Evolutionary conservation across 2,113 vertebrate genomes (phyloP), one percentile per base, ranked within the genome.

Genomic region (Corydoras maculifer): DNA sequence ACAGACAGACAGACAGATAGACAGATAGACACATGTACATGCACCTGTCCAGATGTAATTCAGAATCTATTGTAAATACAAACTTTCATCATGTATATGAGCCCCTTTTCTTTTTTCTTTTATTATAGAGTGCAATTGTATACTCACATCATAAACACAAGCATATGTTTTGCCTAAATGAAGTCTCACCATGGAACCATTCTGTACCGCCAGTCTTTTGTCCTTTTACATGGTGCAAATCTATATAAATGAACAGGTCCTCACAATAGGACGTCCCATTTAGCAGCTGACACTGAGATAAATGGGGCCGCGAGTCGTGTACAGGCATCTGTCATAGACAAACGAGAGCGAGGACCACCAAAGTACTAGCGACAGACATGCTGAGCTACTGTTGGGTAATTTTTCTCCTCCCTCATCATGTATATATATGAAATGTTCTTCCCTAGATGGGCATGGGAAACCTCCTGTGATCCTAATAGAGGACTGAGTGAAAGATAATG

Each of bases 261-360:
- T 78, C 80, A 62, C 81, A 69, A 68, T 72, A 32, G 59, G 74
- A 82, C 78, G 72, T 53, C 68, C 77, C 70, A 68, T 73, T 84
- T 79, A 74, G 77, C 69, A 62, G 8, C 65, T 84, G 85, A 89
- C 86, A 84, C 0, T 13, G 67, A 86, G 87, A 88, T 85, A 80
- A 81, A 88, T 87, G 82, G 71, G 53, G 59, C 72, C 4, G 68
- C 66, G 55, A 79, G 69, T 65, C 13, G 75, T 76, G 79, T 78
- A 67, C 75, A 57, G 70, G 76, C 13, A 75, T 72, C 55, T 82
- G 83, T 82, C 85, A 80, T 76, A 88, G 86, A 89, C 83, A 87
- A 88, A 89, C 81, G 85, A 87, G 83, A 71, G 78, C 55, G 31
- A 68, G 61, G 64, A 65, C 80, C 76, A 82, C 85, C 84, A 83